Evolutionary conservation across 1,140 invertebrate species (phyloP), one percentile per base, ranked within the genome.

Genomic region (Charaxes varanes): DNA sequence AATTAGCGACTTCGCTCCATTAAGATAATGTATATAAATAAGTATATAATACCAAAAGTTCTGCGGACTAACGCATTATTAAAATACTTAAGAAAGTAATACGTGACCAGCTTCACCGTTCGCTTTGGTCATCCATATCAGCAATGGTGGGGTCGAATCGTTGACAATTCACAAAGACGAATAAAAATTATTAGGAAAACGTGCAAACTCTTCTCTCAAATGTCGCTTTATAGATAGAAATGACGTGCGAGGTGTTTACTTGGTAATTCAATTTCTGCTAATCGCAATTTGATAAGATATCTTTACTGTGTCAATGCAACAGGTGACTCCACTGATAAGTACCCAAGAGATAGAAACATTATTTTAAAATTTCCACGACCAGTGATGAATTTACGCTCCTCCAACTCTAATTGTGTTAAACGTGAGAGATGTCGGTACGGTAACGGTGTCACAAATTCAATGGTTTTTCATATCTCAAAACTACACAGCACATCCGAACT

Each of bases 21-120:
- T 17, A 31, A 1, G n/a, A 31, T 18, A 42, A 27, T 6, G 27
- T 27, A 19, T 19, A 18, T 26, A 32, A 45, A 22, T 16, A 43
- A n/a, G n/a, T 11, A 35, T 35, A 36, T 40, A 46, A 46, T 46
- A 33, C 35, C 30, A 31, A 34, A 33, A 28, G 19, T 4, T 23
- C 14, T 32, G 30, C 12, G 22, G 19, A 6, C 16, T 34, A 23
- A 34, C 43, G 43, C 43, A 40, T 34, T 23, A n/a, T 7, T 13
- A 40, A 14, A 46, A 46, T 46, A 40, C 43, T 46, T 30, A 38
- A 33, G 23, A 44, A 17, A 44, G 27, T 35, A 44, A 44, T 44
- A 40, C 37, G 31, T 36, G 16, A 44, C 24, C 18, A 30, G 26
- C 33, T 44, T 35, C 10, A 30, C 41, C 41, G 36, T 18, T 18